Evolutionary conservation across 2,888 invertebrate genomes (phyloP), one percentile per base, ranked within the genome.

Genomic region (Drosophila melanocephala): DNA sequence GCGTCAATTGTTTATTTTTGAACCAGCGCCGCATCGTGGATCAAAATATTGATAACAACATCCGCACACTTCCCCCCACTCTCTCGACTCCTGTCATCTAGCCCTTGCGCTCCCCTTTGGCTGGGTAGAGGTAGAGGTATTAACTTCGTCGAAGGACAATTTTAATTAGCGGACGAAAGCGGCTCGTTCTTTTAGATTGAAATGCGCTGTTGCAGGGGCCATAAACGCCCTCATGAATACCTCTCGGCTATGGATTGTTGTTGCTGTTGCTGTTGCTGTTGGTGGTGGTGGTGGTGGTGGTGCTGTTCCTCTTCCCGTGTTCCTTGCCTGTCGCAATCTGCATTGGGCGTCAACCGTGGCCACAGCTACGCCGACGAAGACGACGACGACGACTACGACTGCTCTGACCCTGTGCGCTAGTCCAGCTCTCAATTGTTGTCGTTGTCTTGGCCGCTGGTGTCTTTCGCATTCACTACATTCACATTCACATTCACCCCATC

Each of bases 91-190:
- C 33, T 33, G 6, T 55, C 58, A 52, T 16, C n/a, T 37, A 22
- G 53, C 26, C 28, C 47, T 35, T 52, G 26, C 30, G 10, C 14
- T 26, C 33, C 22, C 30, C 35, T 32, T 28, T 12, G 19, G 6
- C 28, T 53, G 61, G 32, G 12, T 37, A 35, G 44, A 62, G 69
- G 79, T 77, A 69, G 44, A 62, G 69, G 79, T 77, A 72, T 66
- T 52, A 56, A 52, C 44, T 61, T 47, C 50, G 59, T 65, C 71
- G 81, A 84, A 86, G 84, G 89, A 84, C 89, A 89, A 73, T 84
- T 84, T 89, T 89, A 89, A 88, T 86, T 83, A 86, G 87, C 78
- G 87, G 61, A 81, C 66, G 72, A 81, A 80, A 77, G 87, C 74
- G 74, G 78, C 79, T 69, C 70, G 79, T 68, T 73, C 70, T 62